Evolutionary conservation across 2,888 invertebrate genomes (phyloP).

Genomic region (Sesia bembeciformis): DNA sequence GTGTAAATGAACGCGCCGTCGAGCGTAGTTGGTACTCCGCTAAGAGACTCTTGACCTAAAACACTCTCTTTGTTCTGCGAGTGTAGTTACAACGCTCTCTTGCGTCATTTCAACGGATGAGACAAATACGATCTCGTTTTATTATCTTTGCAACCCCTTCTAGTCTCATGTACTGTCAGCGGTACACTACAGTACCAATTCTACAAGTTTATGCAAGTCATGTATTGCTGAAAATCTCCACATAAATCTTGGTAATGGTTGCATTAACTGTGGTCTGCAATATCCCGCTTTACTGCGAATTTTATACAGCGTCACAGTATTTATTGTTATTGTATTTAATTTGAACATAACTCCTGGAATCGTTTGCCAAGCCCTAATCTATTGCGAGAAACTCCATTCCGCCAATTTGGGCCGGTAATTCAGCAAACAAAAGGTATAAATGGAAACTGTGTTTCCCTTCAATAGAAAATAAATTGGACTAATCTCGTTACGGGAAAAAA

Average conservation of each 20-base stretch:
- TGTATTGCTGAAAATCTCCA: neutral
- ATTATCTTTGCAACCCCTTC: neutral
- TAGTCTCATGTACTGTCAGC: no score
- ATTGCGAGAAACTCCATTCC: neutral
- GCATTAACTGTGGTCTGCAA: neutral
- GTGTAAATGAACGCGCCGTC: neutral
- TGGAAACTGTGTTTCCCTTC: neutral
- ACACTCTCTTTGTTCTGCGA: constrained; percentile 29
- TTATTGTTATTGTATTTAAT: neutral
- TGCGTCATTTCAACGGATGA: neutral
- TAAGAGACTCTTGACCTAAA: constrained; percentile 31
- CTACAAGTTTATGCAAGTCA: neutral
- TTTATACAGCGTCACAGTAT: neutral
- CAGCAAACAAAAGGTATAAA: neutral
- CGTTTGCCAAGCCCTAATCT: neutral
- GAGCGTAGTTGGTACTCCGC: neutral
- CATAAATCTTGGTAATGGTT: neutral
- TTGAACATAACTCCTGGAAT: neutral
- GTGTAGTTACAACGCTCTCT: constrained; percentile 17
- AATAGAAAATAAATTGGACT: neutral
- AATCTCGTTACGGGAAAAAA: neutral
- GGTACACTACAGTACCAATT: neutral
- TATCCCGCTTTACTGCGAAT: neutral
- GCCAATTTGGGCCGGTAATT: neutral
- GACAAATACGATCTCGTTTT: neutral